phyloP scores from a whole-genome alignment of 2,888 invertebrate species.

The Adelognathus sp. region DNA sequence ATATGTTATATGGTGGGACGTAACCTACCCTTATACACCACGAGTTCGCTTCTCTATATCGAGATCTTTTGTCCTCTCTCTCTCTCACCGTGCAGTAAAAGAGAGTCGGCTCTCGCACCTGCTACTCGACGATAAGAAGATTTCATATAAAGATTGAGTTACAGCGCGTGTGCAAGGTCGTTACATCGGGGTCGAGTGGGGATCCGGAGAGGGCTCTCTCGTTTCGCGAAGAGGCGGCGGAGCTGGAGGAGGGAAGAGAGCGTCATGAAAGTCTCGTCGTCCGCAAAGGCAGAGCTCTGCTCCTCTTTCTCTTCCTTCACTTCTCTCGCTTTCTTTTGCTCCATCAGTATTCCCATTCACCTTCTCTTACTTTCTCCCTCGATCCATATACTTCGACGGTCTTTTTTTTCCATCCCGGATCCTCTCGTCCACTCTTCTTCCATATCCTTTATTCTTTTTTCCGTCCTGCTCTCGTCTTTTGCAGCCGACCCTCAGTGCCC shows the following conservation, averaged over 20 bases:
- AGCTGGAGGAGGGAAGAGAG: constrained; percentile 51
- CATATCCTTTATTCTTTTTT: constrained; percentile 10
- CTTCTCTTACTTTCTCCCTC: not conserved
- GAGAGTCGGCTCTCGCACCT: constrained; percentile 59
- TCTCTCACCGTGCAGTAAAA: not conserved
- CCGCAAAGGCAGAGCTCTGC: constrained; percentile 23
- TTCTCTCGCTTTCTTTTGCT: constrained; percentile 23
- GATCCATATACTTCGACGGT: not conserved
- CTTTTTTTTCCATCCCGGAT: not conserved
- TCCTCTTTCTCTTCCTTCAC: constrained; percentile 13
- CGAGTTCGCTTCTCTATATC: not conserved
- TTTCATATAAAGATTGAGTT: constrained; percentile 69
- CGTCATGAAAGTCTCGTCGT: constrained; percentile 44
- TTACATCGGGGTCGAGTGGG: constrained; percentile 66
- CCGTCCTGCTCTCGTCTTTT: not conserved
- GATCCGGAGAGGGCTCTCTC: constrained; percentile 64
- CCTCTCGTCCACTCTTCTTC: not conserved
- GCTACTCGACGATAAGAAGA: constrained; percentile 67
- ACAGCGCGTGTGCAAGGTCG: constrained; percentile 68
- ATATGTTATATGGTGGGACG: not conserved
- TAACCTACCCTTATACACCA: not conserved
- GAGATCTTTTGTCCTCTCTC: constrained; percentile 15
- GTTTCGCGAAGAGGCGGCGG: too few species aligned
- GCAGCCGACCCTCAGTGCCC: not conserved
- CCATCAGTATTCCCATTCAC: constrained; percentile 8